A percentile compares a stretch with the other conserved stretches of the same genome.
These are phyloP conservation scores for Eupithecia subumbrata DNA, from an alignment of 2,888 invertebrate species.

Conservation along the genomic window DNA sequence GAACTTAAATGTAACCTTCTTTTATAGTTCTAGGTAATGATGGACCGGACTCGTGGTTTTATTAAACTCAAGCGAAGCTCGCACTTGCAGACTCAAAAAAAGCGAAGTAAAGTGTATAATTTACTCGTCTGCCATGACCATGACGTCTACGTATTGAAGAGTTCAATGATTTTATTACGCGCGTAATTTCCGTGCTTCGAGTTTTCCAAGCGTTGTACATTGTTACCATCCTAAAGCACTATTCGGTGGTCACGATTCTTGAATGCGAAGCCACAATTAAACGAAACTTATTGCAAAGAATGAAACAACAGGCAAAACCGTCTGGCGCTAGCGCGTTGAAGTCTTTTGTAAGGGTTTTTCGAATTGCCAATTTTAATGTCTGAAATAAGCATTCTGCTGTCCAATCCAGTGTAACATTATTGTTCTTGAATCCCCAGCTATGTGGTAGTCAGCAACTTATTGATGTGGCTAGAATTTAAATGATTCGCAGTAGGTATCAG, in stretches of 20 bases:
- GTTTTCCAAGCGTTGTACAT: conserved; percentile 43
- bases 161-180: conserved; percentile 54
- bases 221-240: conserved; percentile 40
- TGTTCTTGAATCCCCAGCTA: background rate
- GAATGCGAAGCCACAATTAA: conserved; percentile 31
- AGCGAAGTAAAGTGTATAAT: conserved; percentile 42
- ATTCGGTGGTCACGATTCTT: conserved; percentile 34
- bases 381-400: background rate
- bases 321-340: conserved; percentile 39
- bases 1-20: background rate
- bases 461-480: background rate
- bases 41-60: background rate
- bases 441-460: background rate
- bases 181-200: conserved; percentile 46
- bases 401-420: background rate
- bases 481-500: conserved; percentile 32
- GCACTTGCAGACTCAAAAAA: background rate
- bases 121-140: conserved; percentile 53
- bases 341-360: conserved; percentile 35
- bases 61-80: background rate
- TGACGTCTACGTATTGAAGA: conserved; percentile 52
- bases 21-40: background rate
- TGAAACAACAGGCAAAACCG: conserved; percentile 20
- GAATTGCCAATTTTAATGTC: background rate
- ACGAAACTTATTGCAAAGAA: conserved; percentile 25